phyloP scores from a whole-genome alignment of 35 echinoderm and acorn worm species.

The Hemicentrotus pulcherrimus region DNA sequence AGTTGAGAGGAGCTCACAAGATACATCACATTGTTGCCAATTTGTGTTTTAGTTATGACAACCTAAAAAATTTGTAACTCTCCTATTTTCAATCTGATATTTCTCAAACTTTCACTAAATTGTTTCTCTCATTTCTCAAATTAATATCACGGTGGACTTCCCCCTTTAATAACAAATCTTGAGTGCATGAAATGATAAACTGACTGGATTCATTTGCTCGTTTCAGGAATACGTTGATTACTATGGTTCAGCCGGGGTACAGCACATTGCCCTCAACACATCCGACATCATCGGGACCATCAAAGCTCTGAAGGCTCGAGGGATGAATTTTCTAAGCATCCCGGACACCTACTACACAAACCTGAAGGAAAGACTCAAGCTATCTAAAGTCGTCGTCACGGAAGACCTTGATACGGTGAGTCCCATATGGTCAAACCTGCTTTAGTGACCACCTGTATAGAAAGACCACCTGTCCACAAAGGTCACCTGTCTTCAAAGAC shows the following conservation, averaged over 20 bases:
- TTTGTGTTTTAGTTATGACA: no score
- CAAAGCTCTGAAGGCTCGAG: constrained; percentile 67
- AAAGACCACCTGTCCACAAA: no score
- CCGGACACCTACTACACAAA: constrained; percentile 89
- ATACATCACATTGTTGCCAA: no score
- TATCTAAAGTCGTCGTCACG: constrained; percentile 66
- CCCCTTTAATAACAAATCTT: no score
- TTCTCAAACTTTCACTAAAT: no score
- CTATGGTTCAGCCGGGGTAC: constrained; percentile 91
- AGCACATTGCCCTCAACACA: constrained; percentile 94
- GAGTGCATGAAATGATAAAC: no score
- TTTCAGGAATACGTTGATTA: constrained; percentile 92
- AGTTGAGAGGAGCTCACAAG: no score
- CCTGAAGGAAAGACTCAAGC: constrained; percentile 73
- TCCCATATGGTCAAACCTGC: background rate
- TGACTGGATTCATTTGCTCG: background rate
- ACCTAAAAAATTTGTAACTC: no score
- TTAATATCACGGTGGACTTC: no score
- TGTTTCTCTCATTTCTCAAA: no score
- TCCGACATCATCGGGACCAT: constrained; percentile 74
- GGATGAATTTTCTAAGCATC: constrained; percentile 80
- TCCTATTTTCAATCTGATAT: no score
- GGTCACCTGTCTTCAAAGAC: background rate
- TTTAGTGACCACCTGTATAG: no score
- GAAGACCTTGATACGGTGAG: constrained; percentile 85